Percentiles rank a stretch among this genome's conserved stretches.
Conservation (phyloP, 2,797 vertebrate genomes). For the Crax fasciolata region DNA sequence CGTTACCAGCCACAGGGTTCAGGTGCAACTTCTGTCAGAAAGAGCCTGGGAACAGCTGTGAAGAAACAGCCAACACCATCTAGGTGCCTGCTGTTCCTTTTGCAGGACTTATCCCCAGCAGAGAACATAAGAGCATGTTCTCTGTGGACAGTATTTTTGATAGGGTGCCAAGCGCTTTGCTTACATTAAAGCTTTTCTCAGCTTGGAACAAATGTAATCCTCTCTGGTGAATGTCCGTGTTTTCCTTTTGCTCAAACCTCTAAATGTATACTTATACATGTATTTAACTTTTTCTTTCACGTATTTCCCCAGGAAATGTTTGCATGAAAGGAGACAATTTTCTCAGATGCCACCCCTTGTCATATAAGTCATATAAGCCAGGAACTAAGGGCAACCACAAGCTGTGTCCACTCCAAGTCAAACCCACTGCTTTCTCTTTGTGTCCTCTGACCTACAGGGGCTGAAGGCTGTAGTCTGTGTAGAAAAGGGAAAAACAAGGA, state of each 20-base stretch:
- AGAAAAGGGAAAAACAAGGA: not conserved
- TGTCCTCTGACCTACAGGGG: not conserved
- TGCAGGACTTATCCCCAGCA: not conserved
- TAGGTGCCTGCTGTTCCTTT: not conserved
- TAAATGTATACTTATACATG: fast-evolving
- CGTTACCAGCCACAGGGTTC: not conserved
- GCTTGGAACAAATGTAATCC: not conserved
- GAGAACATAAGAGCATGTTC: fast-evolving
- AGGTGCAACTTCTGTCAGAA: not conserved
- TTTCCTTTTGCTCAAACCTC: not conserved
- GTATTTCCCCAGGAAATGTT: not conserved
- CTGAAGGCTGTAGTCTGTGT: not conserved
- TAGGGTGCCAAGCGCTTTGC: not conserved
- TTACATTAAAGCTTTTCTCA: not conserved
- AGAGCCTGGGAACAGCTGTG: not conserved
- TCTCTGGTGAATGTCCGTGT: not conserved
- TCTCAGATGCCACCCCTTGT: not conserved
- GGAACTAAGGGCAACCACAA: not conserved
- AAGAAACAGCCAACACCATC: not conserved
- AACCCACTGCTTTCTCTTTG: not conserved
- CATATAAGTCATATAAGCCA: not conserved
- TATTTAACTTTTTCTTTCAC: not conserved
- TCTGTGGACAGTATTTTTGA: not conserved
- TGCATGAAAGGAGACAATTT: not conserved
- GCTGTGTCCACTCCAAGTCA: not conserved